These are phyloP conservation scores for Lycia hirtaria DNA, from an alignment of 2,888 invertebrate genomes.

Conservation along the genomic window DNA sequence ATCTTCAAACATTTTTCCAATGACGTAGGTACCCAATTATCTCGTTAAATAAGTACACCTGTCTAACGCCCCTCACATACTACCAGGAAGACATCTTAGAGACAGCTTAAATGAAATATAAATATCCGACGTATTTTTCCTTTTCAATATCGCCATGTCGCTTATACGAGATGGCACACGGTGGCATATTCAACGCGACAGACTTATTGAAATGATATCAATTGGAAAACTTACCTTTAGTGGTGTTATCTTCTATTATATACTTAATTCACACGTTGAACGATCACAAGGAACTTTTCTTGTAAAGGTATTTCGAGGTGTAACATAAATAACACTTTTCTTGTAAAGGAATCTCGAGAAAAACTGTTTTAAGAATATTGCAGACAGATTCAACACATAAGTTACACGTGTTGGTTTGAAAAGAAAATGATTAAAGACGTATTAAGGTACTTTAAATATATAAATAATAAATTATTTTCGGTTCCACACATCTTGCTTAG, in stretches of 20 bases:
- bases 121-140: slow-evolving; percentile 45
- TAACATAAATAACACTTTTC: too few species aligned
- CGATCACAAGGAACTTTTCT: neutral
- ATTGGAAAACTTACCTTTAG: slow-evolving; percentile 44
- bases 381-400: too few species aligned
- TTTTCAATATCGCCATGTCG: slow-evolving; percentile 55
- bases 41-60: neutral
- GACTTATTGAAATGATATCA: slow-evolving; percentile 62
- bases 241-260: slow-evolving; percentile 14
- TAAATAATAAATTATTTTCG: neutral
- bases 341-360: too few species aligned
- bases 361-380: too few species aligned
- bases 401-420: too few species aligned
- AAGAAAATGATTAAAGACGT: too few species aligned
- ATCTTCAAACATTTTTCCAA: too few species aligned
- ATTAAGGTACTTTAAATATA: too few species aligned
- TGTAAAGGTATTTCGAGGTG: neutral
- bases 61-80: neutral
- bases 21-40: too few species aligned
- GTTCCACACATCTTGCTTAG: neutral
- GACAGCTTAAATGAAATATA: slow-evolving; percentile 25
- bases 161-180: slow-evolving; percentile 52
- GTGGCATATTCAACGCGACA: slow-evolving; percentile 64
- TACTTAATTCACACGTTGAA: slow-evolving; percentile 4
- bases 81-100: slow-evolving; percentile 20